phyloP scores from a whole-genome alignment of 2,888 invertebrate species.

The Polydrusus tereticollis region DNA sequence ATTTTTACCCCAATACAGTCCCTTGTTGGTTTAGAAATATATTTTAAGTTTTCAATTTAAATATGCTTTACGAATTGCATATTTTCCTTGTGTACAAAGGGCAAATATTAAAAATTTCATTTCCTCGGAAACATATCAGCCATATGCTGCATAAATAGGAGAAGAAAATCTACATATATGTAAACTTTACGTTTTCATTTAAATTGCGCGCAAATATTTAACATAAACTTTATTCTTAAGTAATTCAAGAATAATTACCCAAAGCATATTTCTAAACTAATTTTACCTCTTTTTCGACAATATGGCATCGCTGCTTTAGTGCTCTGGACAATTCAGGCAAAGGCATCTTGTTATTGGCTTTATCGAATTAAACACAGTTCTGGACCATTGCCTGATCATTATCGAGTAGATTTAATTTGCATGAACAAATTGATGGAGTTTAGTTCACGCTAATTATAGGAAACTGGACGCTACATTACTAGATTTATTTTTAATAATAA shows the following conservation, averaged over 20 bases:
- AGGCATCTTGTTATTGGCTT: constrained; percentile 23
- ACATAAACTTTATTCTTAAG: neutral
- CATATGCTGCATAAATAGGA: neutral
- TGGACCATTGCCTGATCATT: neutral
- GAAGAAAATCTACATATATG: neutral
- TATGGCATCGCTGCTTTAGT: too few species aligned
- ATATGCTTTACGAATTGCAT: neutral
- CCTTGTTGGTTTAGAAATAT: neutral
- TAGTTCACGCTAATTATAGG: too few species aligned
- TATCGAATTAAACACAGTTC: constrained; percentile 18
- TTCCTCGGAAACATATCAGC: neutral
- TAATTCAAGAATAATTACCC: neutral
- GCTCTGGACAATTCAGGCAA: too few species aligned
- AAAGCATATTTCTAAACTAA: too few species aligned
- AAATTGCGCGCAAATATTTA: neutral
- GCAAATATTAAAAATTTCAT: constrained; percentile 5
- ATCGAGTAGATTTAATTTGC: neutral
- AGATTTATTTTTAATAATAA: too few species aligned
- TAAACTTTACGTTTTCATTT: neutral
- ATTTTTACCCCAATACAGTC: too few species aligned
- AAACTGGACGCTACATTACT: too few species aligned
- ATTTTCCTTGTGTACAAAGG: neutral
- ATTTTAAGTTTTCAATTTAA: neutral
- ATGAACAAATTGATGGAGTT: neutral
- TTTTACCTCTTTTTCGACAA: too few species aligned